Conservation (phyloP, 2,888 invertebrate species). For the Lissonota sp. region DNA sequence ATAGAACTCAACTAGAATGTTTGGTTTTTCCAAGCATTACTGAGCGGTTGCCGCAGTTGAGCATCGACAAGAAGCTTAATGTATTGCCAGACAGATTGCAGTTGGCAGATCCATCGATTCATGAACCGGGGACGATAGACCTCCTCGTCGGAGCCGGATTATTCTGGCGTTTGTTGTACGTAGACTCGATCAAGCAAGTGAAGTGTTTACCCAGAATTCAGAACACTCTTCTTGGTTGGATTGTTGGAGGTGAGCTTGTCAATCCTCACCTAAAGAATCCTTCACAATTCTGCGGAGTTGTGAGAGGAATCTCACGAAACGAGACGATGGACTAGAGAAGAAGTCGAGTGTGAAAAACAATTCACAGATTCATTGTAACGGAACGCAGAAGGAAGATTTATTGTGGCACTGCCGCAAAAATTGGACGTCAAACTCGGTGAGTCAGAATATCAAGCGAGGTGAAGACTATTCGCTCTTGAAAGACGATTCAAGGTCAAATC, state of each 20-base stretch:
- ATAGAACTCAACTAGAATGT: neutral
- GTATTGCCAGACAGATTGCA: slow-evolving; percentile 49
- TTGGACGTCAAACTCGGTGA: slow-evolving; percentile 44
- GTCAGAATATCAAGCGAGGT: slow-evolving; percentile 42
- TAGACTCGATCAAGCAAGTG: slow-evolving; percentile 33
- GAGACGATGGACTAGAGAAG: slow-evolving; percentile 39
- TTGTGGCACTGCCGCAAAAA: slow-evolving; percentile 51
- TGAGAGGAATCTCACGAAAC: slow-evolving; percentile 47
- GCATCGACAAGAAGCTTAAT: slow-evolving; percentile 33
- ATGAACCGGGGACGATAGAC: slow-evolving; percentile 56
- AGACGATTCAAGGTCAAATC: slow-evolving; percentile 43
- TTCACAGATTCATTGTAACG: slow-evolving; percentile 38
- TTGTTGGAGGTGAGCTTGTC: slow-evolving; percentile 46
- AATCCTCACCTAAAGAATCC: neutral
- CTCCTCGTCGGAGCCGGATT: slow-evolving; percentile 54
- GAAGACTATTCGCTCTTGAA: slow-evolving; percentile 41
- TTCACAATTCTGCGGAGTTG: slow-evolving; percentile 34
- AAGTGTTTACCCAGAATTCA: slow-evolving; percentile 36
- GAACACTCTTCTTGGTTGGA: slow-evolving; percentile 55
- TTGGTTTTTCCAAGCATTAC: slow-evolving; percentile 60
- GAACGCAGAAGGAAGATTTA: slow-evolving; percentile 47
- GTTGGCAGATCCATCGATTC: slow-evolving; percentile 58
- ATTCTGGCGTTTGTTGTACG: slow-evolving; percentile 58
- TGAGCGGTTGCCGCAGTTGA: slow-evolving; percentile 42
- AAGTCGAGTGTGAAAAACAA: slow-evolving; percentile 53